These are phyloP conservation scores for Diadegma fenestrale DNA, from an alignment of 2,888 invertebrate species.

Conservation along the genomic window DNA sequence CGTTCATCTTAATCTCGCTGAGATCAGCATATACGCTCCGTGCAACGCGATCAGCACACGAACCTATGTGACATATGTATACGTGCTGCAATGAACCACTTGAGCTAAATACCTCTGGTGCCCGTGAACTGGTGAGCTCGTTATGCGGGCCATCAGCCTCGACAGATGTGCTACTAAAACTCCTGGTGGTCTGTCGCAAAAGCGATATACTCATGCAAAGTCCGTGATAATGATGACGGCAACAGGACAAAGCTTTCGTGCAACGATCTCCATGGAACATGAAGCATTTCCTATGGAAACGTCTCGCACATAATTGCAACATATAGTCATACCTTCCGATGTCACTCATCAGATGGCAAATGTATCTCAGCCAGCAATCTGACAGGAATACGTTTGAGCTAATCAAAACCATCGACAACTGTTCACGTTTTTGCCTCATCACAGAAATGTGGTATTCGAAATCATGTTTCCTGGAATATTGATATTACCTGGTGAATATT, in stretches of 20 bases:
- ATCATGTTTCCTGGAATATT: not conserved
- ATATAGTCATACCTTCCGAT: not conserved
- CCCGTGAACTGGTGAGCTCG: constrained; percentile 36
- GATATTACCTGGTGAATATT: not conserved
- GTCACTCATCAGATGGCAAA: not conserved
- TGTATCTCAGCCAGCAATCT: not conserved
- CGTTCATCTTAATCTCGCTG: constrained; percentile 63
- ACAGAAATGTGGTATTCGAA: not conserved
- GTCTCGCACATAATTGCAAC: not conserved
- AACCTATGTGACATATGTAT: not conserved
- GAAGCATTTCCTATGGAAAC: not conserved
- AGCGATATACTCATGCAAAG: not conserved
- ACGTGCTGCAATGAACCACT: constrained; percentile 51
- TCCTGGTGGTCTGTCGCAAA: not conserved
- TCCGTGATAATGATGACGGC: constrained; percentile 12
- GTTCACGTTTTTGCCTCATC: not conserved
- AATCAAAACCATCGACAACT: not conserved
- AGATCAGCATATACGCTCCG: constrained; percentile 14
- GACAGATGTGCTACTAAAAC: constrained; percentile 49
- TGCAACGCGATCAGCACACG: not conserved
- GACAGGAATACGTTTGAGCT: not conserved
- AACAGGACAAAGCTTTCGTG: not conserved
- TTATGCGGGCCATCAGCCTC: constrained; percentile 61
- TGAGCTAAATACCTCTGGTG: constrained; percentile 46
- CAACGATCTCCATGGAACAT: not conserved